Evolutionary conservation across 2,888 invertebrate genomes (phyloP).

Genomic region (Drosophila mercatorum): DNA sequence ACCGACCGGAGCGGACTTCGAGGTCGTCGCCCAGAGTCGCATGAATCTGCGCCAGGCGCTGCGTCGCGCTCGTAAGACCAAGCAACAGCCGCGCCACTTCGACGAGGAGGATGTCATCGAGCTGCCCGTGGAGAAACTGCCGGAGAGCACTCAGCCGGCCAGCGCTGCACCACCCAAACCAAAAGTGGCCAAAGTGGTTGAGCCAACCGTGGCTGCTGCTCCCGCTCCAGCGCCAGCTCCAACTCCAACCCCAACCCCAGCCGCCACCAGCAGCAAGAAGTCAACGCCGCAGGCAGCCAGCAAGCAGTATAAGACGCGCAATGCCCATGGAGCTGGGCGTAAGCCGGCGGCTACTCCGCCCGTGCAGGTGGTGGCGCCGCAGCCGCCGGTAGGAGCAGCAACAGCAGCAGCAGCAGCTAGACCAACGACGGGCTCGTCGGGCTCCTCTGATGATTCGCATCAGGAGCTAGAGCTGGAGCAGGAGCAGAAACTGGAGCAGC

Average conservation of each 20-base stretch:
- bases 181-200: constrained; percentile 25
- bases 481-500: constrained; percentile 60
- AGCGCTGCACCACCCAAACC: constrained; percentile 8
- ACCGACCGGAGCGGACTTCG: constrained; percentile 18
- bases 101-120: constrained; percentile 63
- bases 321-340: constrained; percentile 32
- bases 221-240: too few species aligned
- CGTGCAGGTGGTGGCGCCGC: not conserved
- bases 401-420: not conserved
- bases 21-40: constrained; percentile 77
- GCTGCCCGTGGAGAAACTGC: constrained; percentile 31
- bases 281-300: not conserved
- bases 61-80: constrained; percentile 80
- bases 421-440: constrained; percentile 30
- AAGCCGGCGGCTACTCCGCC: constrained; percentile 28
- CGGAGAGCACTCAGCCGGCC: not conserved
- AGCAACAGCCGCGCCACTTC: constrained; percentile 61
- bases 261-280: constrained; percentile 2
- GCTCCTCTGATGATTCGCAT: constrained; percentile 74
- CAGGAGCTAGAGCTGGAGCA: constrained; percentile 66
- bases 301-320: constrained; percentile 54
- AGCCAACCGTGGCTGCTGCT: constrained; percentile 4
- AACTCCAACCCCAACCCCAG: too few species aligned
- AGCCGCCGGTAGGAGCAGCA: not conserved
- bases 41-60: constrained; percentile 82